A percentile compares a stretch with the other conserved stretches of the same genome.
Evolutionary conservation across 2,113 vertebrate species (phyloP).

Genomic region (Microcebus ravelobensis): DNA sequence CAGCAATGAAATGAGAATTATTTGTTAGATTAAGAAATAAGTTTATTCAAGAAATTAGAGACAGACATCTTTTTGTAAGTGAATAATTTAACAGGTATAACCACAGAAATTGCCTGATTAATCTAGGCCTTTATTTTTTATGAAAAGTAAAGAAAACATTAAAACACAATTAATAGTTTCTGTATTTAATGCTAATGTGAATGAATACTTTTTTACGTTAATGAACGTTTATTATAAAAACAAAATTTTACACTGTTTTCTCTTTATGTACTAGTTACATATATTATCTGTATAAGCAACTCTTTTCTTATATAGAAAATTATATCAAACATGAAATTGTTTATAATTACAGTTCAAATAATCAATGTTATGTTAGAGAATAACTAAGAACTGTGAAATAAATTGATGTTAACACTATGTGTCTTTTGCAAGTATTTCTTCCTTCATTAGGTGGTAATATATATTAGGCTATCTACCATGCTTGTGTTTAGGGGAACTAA

Average conservation of each 20-base stretch:
- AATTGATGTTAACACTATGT: neutral
- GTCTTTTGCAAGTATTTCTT: neutral
- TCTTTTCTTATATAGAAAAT: neutral
- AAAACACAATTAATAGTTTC: neutral
- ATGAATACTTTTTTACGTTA: neutral
- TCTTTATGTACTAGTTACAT: neutral
- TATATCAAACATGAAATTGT: neutral
- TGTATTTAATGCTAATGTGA: neutral
- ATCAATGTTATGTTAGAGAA: neutral
- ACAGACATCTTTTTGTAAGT: neutral
- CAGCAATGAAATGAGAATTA: neutral
- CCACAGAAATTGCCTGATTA: neutral
- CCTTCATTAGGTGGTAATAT: neutral
- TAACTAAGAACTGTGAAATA: neutral
- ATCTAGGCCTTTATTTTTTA: neutral
- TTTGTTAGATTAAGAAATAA: neutral
- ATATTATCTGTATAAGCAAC: neutral
- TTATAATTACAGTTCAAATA: neutral
- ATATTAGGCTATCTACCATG: neutral
- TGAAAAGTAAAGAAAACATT: neutral
- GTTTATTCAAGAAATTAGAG: neutral
- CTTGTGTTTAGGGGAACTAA: neutral
- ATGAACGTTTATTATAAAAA: neutral
- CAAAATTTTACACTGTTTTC: neutral
- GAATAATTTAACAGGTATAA: neutral